Conservation (phyloP, 2,888 invertebrate species). For the Rhamphomyia laevipes region DNA sequence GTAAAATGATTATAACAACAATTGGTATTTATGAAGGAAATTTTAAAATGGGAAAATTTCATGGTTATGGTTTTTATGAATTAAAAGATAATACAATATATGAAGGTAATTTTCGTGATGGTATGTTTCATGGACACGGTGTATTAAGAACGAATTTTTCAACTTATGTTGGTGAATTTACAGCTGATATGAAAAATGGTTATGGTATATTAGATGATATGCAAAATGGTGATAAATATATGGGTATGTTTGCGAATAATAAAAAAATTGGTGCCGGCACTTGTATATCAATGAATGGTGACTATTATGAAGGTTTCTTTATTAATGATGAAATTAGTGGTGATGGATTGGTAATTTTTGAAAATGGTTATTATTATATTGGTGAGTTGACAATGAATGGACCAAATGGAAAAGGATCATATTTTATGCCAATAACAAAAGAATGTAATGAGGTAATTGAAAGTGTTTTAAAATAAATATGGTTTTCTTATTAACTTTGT, state of each 20-base stretch:
- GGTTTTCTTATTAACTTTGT: neutral
- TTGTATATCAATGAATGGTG: slow-evolving; percentile 78
- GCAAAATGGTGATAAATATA: slow-evolving; percentile 75
- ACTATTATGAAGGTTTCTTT: slow-evolving; percentile 84
- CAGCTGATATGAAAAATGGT: slow-evolving; percentile 62
- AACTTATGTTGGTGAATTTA: slow-evolving; percentile 85
- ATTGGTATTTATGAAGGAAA: slow-evolving; percentile 62
- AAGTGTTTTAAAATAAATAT: neutral
- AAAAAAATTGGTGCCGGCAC: slow-evolving; percentile 72
- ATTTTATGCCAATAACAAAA: slow-evolving; percentile 69
- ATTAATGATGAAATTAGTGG: slow-evolving; percentile 67
- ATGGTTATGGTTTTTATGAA: slow-evolving; percentile 56
- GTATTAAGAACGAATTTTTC: slow-evolving; percentile 68
- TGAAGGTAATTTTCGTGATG: slow-evolving; percentile 78
- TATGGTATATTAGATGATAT: slow-evolving; percentile 86
- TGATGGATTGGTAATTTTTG: slow-evolving; percentile 77
- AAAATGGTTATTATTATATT: slow-evolving; percentile 80
- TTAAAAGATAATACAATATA: slow-evolving; percentile 72
- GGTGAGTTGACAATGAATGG: slow-evolving; percentile 75
- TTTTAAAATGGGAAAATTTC: slow-evolving; percentile 58
- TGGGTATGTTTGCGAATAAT: slow-evolving; percentile 80
- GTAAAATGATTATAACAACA: slow-evolving; percentile 33
- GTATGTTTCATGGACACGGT: slow-evolving; percentile 74
- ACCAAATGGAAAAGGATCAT: slow-evolving; percentile 67
- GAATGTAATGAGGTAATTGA: slow-evolving; percentile 26